Conservation (phyloP, 1,140 invertebrate genomes). For the Drosophila hydei region DNA sequence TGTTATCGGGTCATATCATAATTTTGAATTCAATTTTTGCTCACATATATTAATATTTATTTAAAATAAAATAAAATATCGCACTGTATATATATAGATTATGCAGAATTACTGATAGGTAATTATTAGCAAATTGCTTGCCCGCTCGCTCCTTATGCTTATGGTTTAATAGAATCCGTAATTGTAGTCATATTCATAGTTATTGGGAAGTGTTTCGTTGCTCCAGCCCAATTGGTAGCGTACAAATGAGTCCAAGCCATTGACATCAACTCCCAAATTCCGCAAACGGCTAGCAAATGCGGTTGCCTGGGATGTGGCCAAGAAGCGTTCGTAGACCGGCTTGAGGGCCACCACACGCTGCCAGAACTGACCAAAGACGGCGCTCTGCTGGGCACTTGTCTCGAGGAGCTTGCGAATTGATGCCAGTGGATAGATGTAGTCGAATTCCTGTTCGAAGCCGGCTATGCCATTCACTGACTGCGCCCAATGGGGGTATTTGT, state of each 20-base stretch:
- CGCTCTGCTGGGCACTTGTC: conserved; percentile 46
- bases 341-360: conserved; percentile 57
- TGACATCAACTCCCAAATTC: conserved; percentile 54
- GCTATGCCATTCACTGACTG: conserved; percentile 56
- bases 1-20: no score
- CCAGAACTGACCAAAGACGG: conserved; percentile 63
- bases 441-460: conserved; percentile 67
- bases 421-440: conserved; percentile 53
- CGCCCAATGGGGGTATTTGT: conserved; percentile 69
- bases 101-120: neutral
- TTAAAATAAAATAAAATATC: no score
- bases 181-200: conserved; percentile 38
- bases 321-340: conserved; percentile 66
- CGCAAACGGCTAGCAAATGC: conserved; percentile 38
- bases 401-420: conserved; percentile 56
- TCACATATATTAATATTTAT: no score
- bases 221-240: conserved; percentile 67
- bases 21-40: no score
- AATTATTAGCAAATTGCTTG: neutral
- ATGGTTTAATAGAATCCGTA: conserved; percentile 21
- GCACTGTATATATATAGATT: neutral
- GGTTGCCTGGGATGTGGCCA: conserved; percentile 33
- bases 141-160: neutral
- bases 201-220: conserved; percentile 34
- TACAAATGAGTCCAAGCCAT: conserved; percentile 37